Evolutionary conservation across 35 echinoderm and acorn worm species (phyloP).

Genomic region (Ophioderma brevispina): DNA sequence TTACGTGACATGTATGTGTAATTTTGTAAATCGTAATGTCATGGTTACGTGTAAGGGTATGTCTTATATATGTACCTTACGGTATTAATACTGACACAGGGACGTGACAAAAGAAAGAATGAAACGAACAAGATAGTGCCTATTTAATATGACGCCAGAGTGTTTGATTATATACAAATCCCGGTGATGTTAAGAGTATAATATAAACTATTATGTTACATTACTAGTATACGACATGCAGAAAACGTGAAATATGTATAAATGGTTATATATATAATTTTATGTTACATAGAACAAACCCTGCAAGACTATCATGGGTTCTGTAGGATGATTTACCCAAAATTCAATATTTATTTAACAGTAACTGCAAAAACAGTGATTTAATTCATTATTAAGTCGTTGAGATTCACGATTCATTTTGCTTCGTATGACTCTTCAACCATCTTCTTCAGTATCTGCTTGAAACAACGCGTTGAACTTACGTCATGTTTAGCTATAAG

Average conservation of each 20-base stretch:
- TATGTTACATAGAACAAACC: background rate
- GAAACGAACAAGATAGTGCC: background rate
- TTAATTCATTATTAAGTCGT: background rate
- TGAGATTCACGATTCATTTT: too few relatives aligned
- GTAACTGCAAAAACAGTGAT: background rate
- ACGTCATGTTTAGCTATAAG: background rate
- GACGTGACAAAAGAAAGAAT: background rate
- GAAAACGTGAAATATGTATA: background rate
- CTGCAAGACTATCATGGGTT: background rate
- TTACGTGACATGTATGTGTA: background rate
- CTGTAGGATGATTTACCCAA: background rate
- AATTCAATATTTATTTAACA: background rate
- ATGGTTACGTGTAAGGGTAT: background rate
- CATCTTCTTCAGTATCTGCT: background rate
- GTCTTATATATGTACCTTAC: background rate
- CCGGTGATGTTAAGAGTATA: background rate
- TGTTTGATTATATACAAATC: background rate
- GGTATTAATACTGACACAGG: background rate
- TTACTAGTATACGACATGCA: background rate
- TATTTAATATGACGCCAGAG: background rate
- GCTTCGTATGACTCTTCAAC: conserved; percentile 1
- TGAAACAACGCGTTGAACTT: conserved; percentile 5
- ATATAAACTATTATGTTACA: background rate
- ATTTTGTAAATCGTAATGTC: background rate
- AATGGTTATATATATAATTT: too few relatives aligned